Evolutionary conservation across 64 coral and sea anemone genomes (phyloP), one percentile per base, ranked within the genome.

Genomic region (Orbicella faveolata): DNA sequence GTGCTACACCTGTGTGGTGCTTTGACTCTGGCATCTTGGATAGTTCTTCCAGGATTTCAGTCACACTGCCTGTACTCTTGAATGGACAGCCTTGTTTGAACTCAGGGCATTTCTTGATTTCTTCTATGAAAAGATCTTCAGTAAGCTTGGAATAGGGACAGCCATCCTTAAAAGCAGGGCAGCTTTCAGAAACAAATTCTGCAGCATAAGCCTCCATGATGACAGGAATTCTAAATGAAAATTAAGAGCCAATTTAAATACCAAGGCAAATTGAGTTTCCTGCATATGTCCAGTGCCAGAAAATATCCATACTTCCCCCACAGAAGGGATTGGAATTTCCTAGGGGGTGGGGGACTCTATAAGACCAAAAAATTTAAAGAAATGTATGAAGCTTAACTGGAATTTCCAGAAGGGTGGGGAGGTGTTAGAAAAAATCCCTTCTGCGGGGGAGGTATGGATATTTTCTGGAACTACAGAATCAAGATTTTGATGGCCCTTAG

Each of bases 61-160:
- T 62, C 67, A 92, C 75, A 52, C 20, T 92, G 34, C 90, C 83
- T 18, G 88, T 75, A 76, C 88, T 83, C 55, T 96, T 96, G 52
- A 96, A 96, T 26, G 95, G 95, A 52, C 95, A 96, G 25, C 95
- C 95, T 39, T 83, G 65, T 74, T 93, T 63, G 62, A 96, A 96
- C 37, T 89, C 91, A 64, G 95, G 95, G 67, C 95, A 96, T 76
- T 93, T 93, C 77, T 93, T 63, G 67, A 83, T 21, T 69, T 90
- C 95, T 44, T 90, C 84, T 12, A 81, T 75, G 26, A 86, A 79
- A 73, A 85, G 41, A 13, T 93, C 89, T 36, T 93, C 75, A 63
- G 76, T 87, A 39, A 91, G 44, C 61, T 90, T 96, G n/a, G 69
- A 69, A 39, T 89, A 96, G 18, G 95, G 95, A 61, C 95, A 96